phyloP scores from a whole-genome alignment of 2,888 invertebrate genomes.

The Linnaemya tessellans region DNA sequence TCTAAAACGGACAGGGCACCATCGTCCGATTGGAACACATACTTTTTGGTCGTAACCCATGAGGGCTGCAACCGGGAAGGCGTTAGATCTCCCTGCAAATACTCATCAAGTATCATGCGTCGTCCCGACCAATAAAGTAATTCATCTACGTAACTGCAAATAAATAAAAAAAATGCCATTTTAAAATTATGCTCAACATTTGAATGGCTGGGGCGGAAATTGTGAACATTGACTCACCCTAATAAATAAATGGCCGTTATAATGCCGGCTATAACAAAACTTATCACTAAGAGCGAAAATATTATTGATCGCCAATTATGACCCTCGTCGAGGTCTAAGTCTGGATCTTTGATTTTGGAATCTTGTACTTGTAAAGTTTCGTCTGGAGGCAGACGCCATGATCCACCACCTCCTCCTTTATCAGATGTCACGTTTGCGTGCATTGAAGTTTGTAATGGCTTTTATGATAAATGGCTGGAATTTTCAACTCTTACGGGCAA shows the following conservation, averaged over 20 bases:
- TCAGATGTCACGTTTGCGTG: slow-evolving; percentile 95
- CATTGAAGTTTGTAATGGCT: slow-evolving; percentile 84
- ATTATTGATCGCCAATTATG: slow-evolving; percentile 95
- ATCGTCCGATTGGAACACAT: slow-evolving; percentile 94
- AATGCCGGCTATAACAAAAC: slow-evolving; percentile 93
- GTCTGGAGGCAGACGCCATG: slow-evolving; percentile 96
- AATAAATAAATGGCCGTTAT: slow-evolving; percentile 94
- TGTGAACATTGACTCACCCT: slow-evolving; percentile 85
- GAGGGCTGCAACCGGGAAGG: slow-evolving; percentile 90
- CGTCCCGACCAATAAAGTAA: slow-evolving; percentile 94
- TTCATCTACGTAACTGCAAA: slow-evolving; percentile 91
- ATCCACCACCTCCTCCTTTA: slow-evolving; percentile 89
- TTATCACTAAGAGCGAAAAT: slow-evolving; percentile 93
- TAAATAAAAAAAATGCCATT: background rate
- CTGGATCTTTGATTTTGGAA: slow-evolving; percentile 92
- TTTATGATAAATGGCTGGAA: slow-evolving; percentile 67
- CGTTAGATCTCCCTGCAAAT: slow-evolving; percentile 90
- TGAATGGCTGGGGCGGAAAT: no score
- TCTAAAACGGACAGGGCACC: slow-evolving; percentile 91
- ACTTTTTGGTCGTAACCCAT: slow-evolving; percentile 92
- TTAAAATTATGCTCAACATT: background rate
- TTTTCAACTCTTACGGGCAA: slow-evolving; percentile 51
- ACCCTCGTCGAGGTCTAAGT: slow-evolving; percentile 90
- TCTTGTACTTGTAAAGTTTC: slow-evolving; percentile 96
- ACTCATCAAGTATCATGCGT: slow-evolving; percentile 93